These are phyloP conservation scores for Campoletis raptor DNA, from an alignment of 2,888 invertebrate genomes.

Conservation along the genomic window DNA sequence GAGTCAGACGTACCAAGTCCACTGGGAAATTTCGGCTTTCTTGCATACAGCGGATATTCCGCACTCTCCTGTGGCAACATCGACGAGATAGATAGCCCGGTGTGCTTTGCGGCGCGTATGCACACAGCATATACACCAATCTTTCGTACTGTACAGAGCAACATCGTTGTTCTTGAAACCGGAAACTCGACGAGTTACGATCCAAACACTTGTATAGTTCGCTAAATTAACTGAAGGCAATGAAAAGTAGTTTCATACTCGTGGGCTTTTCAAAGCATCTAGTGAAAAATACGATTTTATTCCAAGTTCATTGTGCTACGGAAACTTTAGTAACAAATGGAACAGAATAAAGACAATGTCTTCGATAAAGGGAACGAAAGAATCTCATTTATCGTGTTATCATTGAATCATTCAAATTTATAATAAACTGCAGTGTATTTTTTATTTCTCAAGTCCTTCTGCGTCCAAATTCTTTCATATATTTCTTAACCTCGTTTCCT, in stretches of 20 bases:
- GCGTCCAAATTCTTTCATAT: too few species aligned
- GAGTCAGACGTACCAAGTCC: conserved; percentile 75
- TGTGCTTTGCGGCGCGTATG: conserved; percentile 40
- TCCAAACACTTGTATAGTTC: conserved; percentile 18
- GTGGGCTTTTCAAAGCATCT: neutral
- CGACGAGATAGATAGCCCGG: conserved; percentile 67
- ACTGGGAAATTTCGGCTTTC: conserved; percentile 79
- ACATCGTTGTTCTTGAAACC: conserved; percentile 55
- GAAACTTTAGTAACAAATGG: neutral
- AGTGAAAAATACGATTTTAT: neutral
- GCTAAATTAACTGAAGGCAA: conserved; percentile 35
- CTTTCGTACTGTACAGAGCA: conserved; percentile 36
- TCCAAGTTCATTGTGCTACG: neutral
- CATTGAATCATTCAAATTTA: too few species aligned
- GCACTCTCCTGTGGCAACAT: conserved; percentile 64
- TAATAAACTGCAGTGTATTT: too few species aligned
- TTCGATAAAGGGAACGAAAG: too few species aligned
- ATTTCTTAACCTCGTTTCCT: too few species aligned
- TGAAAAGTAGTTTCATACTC: neutral
- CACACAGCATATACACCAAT: conserved; percentile 12
- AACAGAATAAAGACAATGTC: neutral
- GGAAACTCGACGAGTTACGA: conserved; percentile 46
- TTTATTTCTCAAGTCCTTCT: too few species aligned
- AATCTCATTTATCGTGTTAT: too few species aligned
- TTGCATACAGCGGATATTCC: conserved; percentile 72